These are phyloP conservation scores for Mactra quadrangularis DNA, from an alignment of 1,140 invertebrate genomes.

Conservation along the genomic window DNA sequence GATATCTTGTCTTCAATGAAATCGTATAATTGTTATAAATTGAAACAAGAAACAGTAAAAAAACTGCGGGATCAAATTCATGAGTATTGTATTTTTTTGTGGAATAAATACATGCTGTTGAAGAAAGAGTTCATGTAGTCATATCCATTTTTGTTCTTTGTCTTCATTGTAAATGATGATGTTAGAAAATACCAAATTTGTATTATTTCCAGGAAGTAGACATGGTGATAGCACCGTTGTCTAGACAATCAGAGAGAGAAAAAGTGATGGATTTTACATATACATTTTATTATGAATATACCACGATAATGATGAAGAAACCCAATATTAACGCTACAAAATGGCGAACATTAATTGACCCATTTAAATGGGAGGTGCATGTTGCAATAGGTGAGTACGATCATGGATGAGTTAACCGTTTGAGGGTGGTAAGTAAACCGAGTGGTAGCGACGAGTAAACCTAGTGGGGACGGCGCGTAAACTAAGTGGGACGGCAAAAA, in stretches of 20 bases:
- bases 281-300: constrained; percentile 94
- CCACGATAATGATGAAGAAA: constrained; percentile 86
- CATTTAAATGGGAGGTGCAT: constrained; percentile 69
- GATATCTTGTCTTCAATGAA: too few species aligned
- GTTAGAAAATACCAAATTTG: too few species aligned
- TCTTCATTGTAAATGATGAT: too few species aligned
- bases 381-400: constrained; percentile 50
- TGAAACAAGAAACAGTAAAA: too few species aligned
- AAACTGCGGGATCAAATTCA: too few species aligned
- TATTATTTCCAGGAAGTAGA: constrained; percentile 72
- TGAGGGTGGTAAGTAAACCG: background rate
- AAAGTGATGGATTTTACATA: constrained; percentile 82
- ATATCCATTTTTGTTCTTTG: too few species aligned
- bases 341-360: constrained; percentile 69
- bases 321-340: constrained; percentile 66
- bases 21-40: too few species aligned
- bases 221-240: constrained; percentile 64
- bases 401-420: background rate
- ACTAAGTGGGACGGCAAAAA: background rate
- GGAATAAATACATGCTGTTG: too few species aligned
- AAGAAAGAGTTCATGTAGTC: too few species aligned
- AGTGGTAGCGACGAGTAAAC: background rate
- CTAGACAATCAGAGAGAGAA: constrained; percentile 63
- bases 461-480: too few species aligned
- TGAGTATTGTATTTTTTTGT: too few species aligned